These are phyloP conservation scores for Rhinoraja longicauda DNA, from an alignment of 2,797 vertebrate species.

Conservation along the genomic window DNA sequence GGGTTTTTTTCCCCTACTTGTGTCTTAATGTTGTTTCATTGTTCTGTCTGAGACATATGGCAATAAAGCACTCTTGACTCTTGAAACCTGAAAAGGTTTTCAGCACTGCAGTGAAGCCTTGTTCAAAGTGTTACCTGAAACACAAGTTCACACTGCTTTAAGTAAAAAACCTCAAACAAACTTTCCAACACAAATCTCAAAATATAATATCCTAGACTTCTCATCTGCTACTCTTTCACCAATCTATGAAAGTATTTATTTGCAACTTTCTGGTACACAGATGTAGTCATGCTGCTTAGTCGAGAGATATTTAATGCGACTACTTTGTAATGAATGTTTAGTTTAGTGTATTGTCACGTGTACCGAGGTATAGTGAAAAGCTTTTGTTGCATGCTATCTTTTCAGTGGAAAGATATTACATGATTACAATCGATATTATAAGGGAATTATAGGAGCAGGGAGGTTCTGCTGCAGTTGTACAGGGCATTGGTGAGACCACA, in stretches of 20 bases:
- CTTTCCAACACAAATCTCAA: not conserved
- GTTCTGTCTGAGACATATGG: too few species aligned
- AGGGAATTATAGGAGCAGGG: too few species aligned
- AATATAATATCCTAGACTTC: not conserved
- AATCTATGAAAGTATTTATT: not conserved
- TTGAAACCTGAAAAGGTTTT: not conserved
- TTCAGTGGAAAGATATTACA: too few species aligned
- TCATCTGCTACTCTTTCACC: not conserved
- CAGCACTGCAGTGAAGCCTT: not conserved
- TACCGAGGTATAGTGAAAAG: too few species aligned
- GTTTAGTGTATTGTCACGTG: too few species aligned
- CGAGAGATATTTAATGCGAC: accelerated
- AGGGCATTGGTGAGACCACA: too few species aligned
- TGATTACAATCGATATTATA: too few species aligned
- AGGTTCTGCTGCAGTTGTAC: too few species aligned
- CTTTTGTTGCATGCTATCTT: too few species aligned
- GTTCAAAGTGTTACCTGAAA: not conserved
- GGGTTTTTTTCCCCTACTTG: too few species aligned
- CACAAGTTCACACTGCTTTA: too few species aligned
- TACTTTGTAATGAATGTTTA: not conserved
- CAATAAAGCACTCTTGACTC: too few species aligned
- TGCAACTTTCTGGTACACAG: not conserved
- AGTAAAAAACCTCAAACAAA: not conserved
- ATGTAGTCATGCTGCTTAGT: not conserved
- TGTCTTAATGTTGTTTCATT: not conserved